Evolutionary conservation across 2,797 vertebrate genomes (phyloP).

Genomic region (Erethizon dorsatum): DNA sequence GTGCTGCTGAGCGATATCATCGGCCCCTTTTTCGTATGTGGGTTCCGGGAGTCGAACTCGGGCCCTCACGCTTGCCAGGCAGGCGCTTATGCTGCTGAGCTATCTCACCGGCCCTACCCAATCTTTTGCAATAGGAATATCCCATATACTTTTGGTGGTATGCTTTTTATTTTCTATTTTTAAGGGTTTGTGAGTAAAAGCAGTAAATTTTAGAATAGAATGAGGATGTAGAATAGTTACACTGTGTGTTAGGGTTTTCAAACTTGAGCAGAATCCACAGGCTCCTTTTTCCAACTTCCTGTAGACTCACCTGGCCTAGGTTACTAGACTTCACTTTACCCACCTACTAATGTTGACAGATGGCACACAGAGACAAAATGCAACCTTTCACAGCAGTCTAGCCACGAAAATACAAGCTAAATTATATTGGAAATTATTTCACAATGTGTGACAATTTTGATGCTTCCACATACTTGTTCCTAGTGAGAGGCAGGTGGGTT

Average conservation of each 20-base stretch:
- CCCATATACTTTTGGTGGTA: not conserved
- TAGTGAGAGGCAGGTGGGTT: conserved; percentile 69
- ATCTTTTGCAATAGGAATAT: conserved; percentile 58
- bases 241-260: not conserved
- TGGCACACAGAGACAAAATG: conserved; percentile 24
- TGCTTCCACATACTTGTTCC: conserved; percentile 53
- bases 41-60: too few relatives aligned
- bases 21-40: too few relatives aligned
- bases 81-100: too few relatives aligned
- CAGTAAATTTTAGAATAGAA: conserved; percentile 24
- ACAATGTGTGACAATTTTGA: conserved; percentile 4
- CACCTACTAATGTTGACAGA: conserved; percentile 37
- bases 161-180: conserved; percentile 46
- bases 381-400: not conserved
- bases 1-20: too few relatives aligned
- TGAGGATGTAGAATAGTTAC: not conserved
- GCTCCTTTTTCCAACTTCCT: not conserved
- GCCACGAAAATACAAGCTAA: conserved; percentile 27
- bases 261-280: not conserved
- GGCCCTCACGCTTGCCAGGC: too few relatives aligned
- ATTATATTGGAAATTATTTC: conserved; percentile 62
- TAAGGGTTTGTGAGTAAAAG: not conserved
- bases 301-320: not conserved
- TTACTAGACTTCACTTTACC: not conserved
- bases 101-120: not conserved